Conservation (phyloP, 2,113 vertebrate genomes). For the Cygnus buccinator region DNA sequence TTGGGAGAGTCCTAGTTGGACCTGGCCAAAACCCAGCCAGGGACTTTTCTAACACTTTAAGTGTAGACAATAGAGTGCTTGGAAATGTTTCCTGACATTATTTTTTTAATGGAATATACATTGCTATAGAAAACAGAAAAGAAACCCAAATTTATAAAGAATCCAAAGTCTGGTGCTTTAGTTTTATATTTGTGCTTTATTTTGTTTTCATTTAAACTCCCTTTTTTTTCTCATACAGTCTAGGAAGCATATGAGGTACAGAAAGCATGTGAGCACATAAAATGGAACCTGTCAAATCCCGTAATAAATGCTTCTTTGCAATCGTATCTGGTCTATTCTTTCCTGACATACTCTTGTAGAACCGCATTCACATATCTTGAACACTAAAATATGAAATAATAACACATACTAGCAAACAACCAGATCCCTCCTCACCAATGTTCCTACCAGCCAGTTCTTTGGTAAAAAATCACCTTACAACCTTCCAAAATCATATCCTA, state of each 20-base stretch:
- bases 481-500: neutral
- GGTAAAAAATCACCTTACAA: neutral
- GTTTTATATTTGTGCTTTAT: neutral
- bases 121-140: neutral
- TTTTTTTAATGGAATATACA: neutral
- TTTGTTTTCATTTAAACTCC: neutral
- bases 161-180: neutral
- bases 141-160: neutral
- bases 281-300: neutral
- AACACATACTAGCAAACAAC: neutral
- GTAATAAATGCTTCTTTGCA: neutral
- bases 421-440: neutral
- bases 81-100: neutral
- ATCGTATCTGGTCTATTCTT: neutral
- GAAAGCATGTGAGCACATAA: neutral
- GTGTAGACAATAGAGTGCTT: neutral
- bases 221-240: neutral
- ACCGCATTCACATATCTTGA: neutral
- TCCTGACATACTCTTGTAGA: neutral
- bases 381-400: neutral
- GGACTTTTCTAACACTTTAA: neutral
- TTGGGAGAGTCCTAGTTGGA: neutral
- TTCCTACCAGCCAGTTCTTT: neutral
- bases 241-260: neutral
- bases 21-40: neutral